Conservation (phyloP, 2,888 invertebrate genomes). For the Calameuta pallipes region DNA sequence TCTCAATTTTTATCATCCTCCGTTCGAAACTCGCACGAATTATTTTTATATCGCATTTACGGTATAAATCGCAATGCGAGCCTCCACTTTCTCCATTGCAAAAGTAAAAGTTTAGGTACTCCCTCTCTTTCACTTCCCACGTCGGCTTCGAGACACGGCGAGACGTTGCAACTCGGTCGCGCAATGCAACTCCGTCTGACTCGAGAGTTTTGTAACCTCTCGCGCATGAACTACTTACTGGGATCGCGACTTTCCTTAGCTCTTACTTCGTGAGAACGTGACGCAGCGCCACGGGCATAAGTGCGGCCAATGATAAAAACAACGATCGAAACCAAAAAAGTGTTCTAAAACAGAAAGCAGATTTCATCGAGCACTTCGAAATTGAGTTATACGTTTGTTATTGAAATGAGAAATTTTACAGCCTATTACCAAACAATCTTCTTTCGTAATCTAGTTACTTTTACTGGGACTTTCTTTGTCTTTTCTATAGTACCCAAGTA, state of each 20-base stretch:
- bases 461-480: neutral
- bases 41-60: neutral
- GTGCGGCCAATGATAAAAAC: neutral
- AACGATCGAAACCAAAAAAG: neutral
- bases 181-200: neutral
- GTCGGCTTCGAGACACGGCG: neutral
- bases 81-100: constrained; percentile 56
- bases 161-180: neutral
- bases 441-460: neutral
- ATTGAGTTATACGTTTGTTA: neutral
- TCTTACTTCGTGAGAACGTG: constrained; percentile 5
- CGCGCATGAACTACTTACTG: constrained; percentile 18
- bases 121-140: neutral
- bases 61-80: constrained; percentile 35
- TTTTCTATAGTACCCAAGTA: neutral
- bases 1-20: neutral
- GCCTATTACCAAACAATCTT: neutral
- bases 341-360: neutral
- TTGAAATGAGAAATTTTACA: neutral
- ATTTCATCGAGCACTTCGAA: neutral
- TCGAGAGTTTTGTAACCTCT: constrained; percentile 16
- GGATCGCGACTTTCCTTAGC: constrained; percentile 16
- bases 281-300: neutral
- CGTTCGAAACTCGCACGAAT: neutral
- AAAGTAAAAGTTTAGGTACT: constrained; percentile 56